A percentile compares a stretch with the other conserved stretches of the same genome.
phyloP scores from a whole-genome alignment of 1,140 invertebrate genomes.

The Cepaea nemoralis region DNA sequence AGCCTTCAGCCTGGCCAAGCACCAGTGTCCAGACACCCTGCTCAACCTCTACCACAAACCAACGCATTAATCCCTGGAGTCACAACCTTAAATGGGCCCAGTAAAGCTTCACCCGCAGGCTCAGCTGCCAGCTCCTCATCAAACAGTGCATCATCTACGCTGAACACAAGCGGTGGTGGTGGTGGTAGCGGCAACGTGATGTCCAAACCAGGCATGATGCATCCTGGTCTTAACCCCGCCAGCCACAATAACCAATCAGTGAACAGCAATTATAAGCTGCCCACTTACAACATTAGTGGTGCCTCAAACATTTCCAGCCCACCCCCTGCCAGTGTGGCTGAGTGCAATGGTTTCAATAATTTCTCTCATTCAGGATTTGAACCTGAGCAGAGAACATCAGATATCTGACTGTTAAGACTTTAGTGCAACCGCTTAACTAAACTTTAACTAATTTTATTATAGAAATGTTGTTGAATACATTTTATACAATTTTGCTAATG shows the following conservation, averaged over 20 bases:
- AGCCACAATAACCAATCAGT: constrained; percentile 8
- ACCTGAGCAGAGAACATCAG: constrained; percentile 21
- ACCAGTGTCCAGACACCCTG: constrained; percentile 2
- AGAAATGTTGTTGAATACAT: no score
- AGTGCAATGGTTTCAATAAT: constrained; percentile 35
- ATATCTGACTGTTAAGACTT: constrained; percentile 9
- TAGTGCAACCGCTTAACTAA: neutral
- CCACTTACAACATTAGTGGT: neutral
- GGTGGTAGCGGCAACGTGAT: neutral
- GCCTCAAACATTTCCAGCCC: constrained; percentile 19
- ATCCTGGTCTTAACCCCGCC: constrained; percentile 17
- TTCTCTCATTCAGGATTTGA: constrained; percentile 16
- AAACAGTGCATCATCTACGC: constrained; percentile 50
- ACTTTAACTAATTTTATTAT: no score
- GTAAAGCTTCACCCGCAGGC: constrained; percentile 62
- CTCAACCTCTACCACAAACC: neutral
- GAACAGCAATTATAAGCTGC: constrained; percentile 25
- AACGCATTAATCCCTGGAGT: neutral
- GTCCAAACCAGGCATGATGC: neutral
- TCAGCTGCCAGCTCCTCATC: constrained; percentile 61
- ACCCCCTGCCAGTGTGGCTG: constrained; percentile 23
- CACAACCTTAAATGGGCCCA: constrained; percentile 47
- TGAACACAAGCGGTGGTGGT: constrained; percentile 12
- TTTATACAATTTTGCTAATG: no score
- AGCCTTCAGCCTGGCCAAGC: constrained; percentile 31